Percentiles rank a stretch among this genome's conserved stretches.
These are phyloP conservation scores for Asbolus verrucosus DNA, from an alignment of 1,140 invertebrate genomes.

Conservation along the genomic window DNA sequence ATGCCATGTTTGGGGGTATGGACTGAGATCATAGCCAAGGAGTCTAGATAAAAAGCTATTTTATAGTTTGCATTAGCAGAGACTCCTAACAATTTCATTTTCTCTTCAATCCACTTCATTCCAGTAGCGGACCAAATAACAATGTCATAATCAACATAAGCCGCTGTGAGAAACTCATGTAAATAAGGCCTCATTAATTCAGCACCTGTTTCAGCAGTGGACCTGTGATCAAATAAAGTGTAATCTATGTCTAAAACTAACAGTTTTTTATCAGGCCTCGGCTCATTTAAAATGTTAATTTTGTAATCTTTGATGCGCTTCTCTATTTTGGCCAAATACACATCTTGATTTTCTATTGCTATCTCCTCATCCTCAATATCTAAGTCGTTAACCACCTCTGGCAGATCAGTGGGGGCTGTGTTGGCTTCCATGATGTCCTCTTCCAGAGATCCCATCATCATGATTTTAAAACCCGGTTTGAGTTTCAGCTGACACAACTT, in stretches of 20 bases:
- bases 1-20: slow-evolving; percentile 89
- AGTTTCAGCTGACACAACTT: slow-evolving; percentile 78
- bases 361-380: slow-evolving; percentile 91
- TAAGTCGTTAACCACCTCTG: slow-evolving; percentile 89
- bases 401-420: slow-evolving; percentile 81
- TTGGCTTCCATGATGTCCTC: slow-evolving; percentile 88
- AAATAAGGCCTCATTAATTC: slow-evolving; percentile 96
- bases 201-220: slow-evolving; percentile 85
- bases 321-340: slow-evolving; percentile 84
- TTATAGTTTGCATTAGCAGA: slow-evolving; percentile 87
- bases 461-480: slow-evolving; percentile 91
- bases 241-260: slow-evolving; percentile 98
- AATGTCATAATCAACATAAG: slow-evolving; percentile 90
- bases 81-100: slow-evolving; percentile 94
- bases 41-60: slow-evolving; percentile 93
- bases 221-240: slow-evolving; percentile 95
- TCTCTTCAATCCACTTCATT: slow-evolving; percentile 99
- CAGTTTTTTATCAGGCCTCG: slow-evolving; percentile 87
- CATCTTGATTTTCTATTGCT: slow-evolving; percentile 78
- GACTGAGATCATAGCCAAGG: slow-evolving; percentile 94
- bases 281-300: slow-evolving; percentile 84
- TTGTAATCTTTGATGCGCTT: slow-evolving; percentile 88
- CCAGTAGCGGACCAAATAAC: slow-evolving; percentile 96
- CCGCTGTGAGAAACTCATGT: slow-evolving; percentile 93
- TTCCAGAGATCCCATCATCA: slow-evolving; percentile 97